A percentile compares a stretch with the other conserved stretches of the same genome.
Evolutionary conservation across 2,888 invertebrate genomes (phyloP).

Genomic region (Hypena proboscidalis): DNA sequence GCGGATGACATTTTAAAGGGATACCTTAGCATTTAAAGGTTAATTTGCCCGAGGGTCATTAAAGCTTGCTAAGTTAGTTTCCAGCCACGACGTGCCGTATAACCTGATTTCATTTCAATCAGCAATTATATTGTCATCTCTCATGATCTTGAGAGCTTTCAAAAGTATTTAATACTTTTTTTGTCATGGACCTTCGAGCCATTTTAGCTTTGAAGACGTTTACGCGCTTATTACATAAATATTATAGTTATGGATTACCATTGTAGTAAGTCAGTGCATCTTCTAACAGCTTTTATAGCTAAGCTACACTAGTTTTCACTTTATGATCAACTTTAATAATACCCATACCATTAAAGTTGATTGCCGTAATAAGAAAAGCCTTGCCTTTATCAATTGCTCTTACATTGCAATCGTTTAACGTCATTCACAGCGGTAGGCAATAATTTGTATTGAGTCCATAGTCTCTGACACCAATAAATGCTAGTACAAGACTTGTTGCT

Average conservation of each 20-base stretch:
- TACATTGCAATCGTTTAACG: constrained; percentile 4
- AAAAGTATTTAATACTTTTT: too few relatives aligned
- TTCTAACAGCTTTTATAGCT: too few relatives aligned
- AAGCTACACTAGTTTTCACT: too few relatives aligned
- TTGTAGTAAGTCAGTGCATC: too few relatives aligned
- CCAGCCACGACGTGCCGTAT: constrained; percentile 36
- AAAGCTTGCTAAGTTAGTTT: constrained; percentile 40
- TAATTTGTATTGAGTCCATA: not conserved
- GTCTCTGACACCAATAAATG: constrained; percentile 1
- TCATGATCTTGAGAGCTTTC: too few relatives aligned
- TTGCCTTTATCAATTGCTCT: constrained; percentile 1
- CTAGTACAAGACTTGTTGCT: not conserved
- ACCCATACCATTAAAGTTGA: not conserved
- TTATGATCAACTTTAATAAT: not conserved
- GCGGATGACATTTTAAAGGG: constrained; percentile 37
- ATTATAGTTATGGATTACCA: too few relatives aligned
- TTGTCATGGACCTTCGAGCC: too few relatives aligned
- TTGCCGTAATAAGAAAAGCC: not conserved
- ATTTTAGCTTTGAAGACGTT: too few relatives aligned
- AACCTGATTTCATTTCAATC: constrained; percentile 8
- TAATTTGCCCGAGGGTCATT: constrained; percentile 46
- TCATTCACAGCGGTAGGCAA: not conserved
- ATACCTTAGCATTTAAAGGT: constrained; percentile 59
- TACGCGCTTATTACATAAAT: too few relatives aligned
- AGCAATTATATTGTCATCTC: not conserved